Evolutionary conservation across 1,140 invertebrate genomes (phyloP).

Genomic region (Bombus pascuorum): DNA sequence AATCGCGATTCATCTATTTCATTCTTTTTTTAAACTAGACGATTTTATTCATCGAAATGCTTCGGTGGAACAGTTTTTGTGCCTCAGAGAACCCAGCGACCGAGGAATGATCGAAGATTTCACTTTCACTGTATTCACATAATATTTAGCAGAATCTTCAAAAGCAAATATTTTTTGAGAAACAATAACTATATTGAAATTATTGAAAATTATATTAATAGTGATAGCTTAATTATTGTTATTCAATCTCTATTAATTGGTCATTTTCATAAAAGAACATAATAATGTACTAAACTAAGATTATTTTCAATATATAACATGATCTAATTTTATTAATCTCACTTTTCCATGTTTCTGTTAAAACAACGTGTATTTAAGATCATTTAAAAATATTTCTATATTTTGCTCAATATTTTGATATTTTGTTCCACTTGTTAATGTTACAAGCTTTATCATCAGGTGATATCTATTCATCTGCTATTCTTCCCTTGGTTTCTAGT

Average conservation of each 20-base stretch:
- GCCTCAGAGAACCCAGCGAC: constrained; percentile 63
- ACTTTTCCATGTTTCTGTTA: neutral
- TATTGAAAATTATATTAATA: neutral
- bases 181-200: neutral
- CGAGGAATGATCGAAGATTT: constrained; percentile 9
- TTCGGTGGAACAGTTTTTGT: constrained; percentile 75
- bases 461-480: neutral
- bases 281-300: neutral
- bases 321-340: neutral
- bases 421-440: neutral
- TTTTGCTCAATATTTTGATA: neutral
- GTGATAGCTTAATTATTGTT: neutral
- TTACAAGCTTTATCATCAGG: neutral
- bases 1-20: constrained; percentile 13
- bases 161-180: neutral
- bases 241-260: neutral
- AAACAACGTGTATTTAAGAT: neutral
- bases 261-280: neutral
- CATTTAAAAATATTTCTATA: neutral
- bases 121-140: neutral
- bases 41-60: constrained; percentile 73
- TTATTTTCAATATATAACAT: neutral
- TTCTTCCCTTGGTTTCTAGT: neutral
- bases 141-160: neutral
- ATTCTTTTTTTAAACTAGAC: constrained; percentile 18